A percentile compares a stretch with the other conserved stretches of the same genome.
Evolutionary conservation across 2,888 invertebrate species (phyloP).

Genomic region (Melinaea marsaeus): DNA sequence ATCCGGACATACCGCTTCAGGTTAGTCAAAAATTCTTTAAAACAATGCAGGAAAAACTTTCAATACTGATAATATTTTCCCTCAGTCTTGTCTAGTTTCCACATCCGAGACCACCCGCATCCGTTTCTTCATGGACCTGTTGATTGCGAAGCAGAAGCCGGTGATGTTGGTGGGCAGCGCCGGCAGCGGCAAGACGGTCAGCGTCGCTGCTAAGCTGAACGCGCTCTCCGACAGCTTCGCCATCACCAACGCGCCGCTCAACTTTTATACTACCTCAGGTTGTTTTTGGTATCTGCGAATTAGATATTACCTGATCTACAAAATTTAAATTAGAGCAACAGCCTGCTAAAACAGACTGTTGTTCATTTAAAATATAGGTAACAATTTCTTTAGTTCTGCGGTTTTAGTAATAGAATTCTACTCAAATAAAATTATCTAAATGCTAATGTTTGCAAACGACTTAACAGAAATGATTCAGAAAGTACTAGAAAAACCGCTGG

Average conservation of each 20-base stretch:
- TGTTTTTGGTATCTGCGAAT: constrained; percentile 3
- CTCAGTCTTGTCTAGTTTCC: constrained; percentile 87
- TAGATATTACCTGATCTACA: not conserved
- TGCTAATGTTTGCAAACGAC: not conserved
- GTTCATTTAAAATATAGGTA: constrained; percentile 7
- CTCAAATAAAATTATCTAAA: no score
- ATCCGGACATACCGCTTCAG: constrained; percentile 92
- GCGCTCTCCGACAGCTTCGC: constrained; percentile 86
- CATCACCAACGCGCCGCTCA: constrained; percentile 93
- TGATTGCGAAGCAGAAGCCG: constrained; percentile 87
- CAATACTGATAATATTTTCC: constrained; percentile 14
- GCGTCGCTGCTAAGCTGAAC: constrained; percentile 89
- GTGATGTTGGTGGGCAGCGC: constrained; percentile 94
- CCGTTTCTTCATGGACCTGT: constrained; percentile 90
- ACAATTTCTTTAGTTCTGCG: no score
- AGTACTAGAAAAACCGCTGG: constrained; percentile 92
- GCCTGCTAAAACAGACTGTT: not conserved
- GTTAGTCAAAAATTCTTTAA: constrained; percentile 58
- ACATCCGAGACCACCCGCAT: constrained; percentile 93
- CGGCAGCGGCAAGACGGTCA: constrained; percentile 95
- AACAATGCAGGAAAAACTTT: not conserved
- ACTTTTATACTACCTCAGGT: constrained; percentile 95
- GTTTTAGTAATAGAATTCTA: no score
- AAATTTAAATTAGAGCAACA: no score
- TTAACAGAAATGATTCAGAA: constrained; percentile 88